These are phyloP conservation scores for Scomberomorus guttatus DNA, from an alignment of 2,797 vertebrate species.

Conservation along the genomic window DNA sequence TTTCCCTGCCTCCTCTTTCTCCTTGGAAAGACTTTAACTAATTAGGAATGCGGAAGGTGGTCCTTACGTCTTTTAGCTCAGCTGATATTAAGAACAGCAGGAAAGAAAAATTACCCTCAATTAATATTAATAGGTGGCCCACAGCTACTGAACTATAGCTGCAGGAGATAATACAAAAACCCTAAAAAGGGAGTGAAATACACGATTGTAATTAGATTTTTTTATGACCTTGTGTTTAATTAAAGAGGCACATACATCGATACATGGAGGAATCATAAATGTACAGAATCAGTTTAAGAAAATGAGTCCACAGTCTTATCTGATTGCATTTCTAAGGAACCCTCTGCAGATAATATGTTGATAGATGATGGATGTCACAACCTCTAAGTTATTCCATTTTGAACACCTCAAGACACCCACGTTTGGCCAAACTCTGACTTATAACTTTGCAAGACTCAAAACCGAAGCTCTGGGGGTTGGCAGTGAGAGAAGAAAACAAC, in stretches of 20 bases:
- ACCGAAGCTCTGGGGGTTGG: constrained; percentile 32
- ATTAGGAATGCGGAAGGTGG: constrained; percentile 45
- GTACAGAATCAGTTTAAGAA: constrained; percentile 1
- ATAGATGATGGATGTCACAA: constrained; percentile 55
- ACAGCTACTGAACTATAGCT: constrained; percentile 47
- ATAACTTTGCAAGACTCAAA: constrained; percentile 43
- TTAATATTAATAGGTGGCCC: constrained; percentile 70
- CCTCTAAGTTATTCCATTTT: constrained; percentile 48
- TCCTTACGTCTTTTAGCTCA: constrained; percentile 32
- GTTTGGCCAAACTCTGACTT: constrained; percentile 52
- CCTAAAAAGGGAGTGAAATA: constrained; percentile 55
- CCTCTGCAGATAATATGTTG: constrained; percentile 38
- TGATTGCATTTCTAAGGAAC: constrained; percentile 14
- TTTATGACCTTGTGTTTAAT: constrained; percentile 59
- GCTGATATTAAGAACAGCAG: constrained; percentile 53
- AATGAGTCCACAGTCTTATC: constrained; percentile 4
- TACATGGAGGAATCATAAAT: constrained; percentile 9
- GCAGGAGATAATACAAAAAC: constrained; percentile 65
- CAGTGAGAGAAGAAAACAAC: constrained; percentile 5
- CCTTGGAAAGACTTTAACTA: constrained; percentile 42
- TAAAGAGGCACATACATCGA: constrained; percentile 30
- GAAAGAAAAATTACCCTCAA: constrained; percentile 60
- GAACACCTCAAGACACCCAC: constrained; percentile 46
- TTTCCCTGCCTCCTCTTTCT: constrained; percentile 22
- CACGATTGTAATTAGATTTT: constrained; percentile 50